phyloP scores from a whole-genome alignment of 1,140 invertebrate species.

The Probaryconus sp. region DNA sequence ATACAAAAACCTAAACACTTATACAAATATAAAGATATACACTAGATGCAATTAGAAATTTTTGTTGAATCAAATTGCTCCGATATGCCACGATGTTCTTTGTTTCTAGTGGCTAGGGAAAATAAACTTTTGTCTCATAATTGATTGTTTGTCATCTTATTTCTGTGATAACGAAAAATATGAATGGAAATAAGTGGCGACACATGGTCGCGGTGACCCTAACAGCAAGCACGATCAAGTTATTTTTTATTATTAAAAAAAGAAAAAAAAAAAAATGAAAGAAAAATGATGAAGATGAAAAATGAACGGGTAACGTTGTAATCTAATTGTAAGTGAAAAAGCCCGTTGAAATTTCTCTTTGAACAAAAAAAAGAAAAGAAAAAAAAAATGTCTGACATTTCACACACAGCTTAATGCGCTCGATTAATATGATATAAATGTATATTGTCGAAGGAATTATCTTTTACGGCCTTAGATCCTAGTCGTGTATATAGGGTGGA shows the following conservation, averaged over 20 bases:
- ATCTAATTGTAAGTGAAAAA: not conserved
- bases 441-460: constrained; percentile 65
- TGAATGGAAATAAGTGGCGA: not conserved
- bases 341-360: not conserved
- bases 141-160: constrained; percentile 54
- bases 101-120: constrained; percentile 61
- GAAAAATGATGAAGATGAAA: too few relatives aligned
- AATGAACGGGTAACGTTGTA: too few relatives aligned
- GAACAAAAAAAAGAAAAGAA: constrained; percentile 3
- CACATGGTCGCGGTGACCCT: not conserved
- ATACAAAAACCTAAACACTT: constrained; percentile 6
- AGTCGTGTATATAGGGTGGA: constrained; percentile 75
- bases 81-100: constrained; percentile 59
- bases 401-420: constrained; percentile 47
- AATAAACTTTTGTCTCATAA: constrained; percentile 45
- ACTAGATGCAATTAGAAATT: constrained; percentile 61
- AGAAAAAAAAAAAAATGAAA: too few relatives aligned
- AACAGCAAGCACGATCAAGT: too few relatives aligned
- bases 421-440: constrained; percentile 59
- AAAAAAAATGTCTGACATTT: constrained; percentile 27
- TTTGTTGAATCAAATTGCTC: constrained; percentile 60
- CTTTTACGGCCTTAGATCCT: constrained; percentile 76
- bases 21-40: constrained; percentile 35
- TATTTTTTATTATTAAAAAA: too few relatives aligned
- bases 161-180: constrained; percentile 48